Evolutionary conservation across 2,888 invertebrate genomes (phyloP).

Genomic region (Bembecia ichneumoniformis): DNA sequence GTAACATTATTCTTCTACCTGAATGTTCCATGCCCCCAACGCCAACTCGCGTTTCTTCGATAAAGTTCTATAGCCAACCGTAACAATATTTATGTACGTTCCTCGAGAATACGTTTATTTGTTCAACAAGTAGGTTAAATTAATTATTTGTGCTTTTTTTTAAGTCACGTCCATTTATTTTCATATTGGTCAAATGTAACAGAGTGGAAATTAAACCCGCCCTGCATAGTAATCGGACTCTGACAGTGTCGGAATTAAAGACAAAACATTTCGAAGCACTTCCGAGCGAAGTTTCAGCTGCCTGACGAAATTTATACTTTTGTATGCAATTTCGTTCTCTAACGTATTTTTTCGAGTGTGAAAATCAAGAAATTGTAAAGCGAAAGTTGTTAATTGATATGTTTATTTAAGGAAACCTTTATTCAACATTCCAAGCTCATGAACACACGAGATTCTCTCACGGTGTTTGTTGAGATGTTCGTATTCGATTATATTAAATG

Average conservation of each 20-base stretch:
- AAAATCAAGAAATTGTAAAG: background rate
- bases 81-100: too few relatives aligned
- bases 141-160: too few relatives aligned
- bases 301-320: background rate
- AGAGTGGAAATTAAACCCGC: constrained; percentile 6
- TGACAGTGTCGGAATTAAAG: constrained; percentile 1
- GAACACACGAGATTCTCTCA: too few relatives aligned
- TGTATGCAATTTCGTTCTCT: background rate
- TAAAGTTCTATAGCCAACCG: too few relatives aligned
- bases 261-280: background rate
- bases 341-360: background rate
- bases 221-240: constrained; percentile 6
- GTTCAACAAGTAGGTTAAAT: too few relatives aligned
- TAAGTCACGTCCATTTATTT: constrained; percentile 2
- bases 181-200: background rate
- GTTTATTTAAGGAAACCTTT: constrained; percentile 4
- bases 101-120: too few relatives aligned
- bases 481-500: too few relatives aligned
- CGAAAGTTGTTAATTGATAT: constrained; percentile 3
- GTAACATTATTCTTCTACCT: too few relatives aligned
- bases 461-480: too few relatives aligned
- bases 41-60: too few relatives aligned
- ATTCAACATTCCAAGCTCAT: constrained; percentile 2
- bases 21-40: too few relatives aligned
- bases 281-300: background rate